Evolutionary conservation across 2,797 vertebrate species (phyloP), one percentile per base, ranked within the genome.

Genomic region (Pangasius sanitwongsei): DNA sequence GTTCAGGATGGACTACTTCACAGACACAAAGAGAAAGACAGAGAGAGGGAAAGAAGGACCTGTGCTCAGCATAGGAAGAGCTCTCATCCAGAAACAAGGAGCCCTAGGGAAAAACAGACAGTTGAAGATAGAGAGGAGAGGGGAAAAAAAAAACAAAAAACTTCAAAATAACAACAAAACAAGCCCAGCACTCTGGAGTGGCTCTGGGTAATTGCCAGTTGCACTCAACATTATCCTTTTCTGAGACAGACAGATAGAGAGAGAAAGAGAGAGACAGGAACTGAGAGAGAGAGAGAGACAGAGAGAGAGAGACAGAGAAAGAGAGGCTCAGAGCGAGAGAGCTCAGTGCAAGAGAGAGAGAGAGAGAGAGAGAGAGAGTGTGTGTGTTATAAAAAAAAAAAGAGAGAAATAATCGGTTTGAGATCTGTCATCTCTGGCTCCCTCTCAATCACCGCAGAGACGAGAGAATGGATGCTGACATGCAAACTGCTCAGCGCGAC

Each of bases 11-110:
- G 90, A 89, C 85, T 77, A 87, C 89, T 89, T 91, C 85, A 87
- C 18, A 90, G 85, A 90, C 61, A 88, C 57, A 82, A 85, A 88
- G 86, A 89, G 86, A 82, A 75, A 87, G 82, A 53, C 44, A 20
- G 63, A 23, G 83, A 67, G 83, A 18, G 59, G 77, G 86, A 75
- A 83, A 88, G 92, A 94, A 96, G 95, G 94, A 95, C 95, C 95
- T 95, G 95, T 92, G 94, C 94, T 96, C 96, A 97, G 96, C 96
- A 96, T 93, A 92, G 93, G 93, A 94, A 95, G 95, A 93, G 94
- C 96, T 96, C 95, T 96, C 96, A 96, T 96, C 96, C 96, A 95
- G 94, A 96, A 96, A 96, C 93, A 94, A 94, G 91, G 92, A 94
- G 94, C 95, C 95, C 94, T 91, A 89, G 96, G 96, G 96, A 96